Base-by-base conservation (phyloP, 2,888 invertebrate species). In the Bembecia ichneumoniformis region DNA sequence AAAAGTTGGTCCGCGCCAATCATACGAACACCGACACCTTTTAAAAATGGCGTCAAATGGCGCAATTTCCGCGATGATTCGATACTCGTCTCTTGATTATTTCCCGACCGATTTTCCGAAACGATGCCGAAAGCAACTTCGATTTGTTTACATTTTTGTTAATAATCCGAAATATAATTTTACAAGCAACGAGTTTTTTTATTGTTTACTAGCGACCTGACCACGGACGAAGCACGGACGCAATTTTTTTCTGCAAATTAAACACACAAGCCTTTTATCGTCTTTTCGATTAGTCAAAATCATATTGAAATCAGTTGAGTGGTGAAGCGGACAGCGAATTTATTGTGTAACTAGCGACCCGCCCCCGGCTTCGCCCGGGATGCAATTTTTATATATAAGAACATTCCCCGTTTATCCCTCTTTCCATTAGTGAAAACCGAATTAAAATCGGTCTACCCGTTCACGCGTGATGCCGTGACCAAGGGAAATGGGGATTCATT, bases 1-100 rank as follows among this genome's bases (percentile, higher is more conserved):
- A 28, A 40, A 40, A 11, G 13, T 40, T 14, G 40, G 13, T 40
- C 14, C 28, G 13, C n/a, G 40, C 28, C 43, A 43, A 15, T 35
- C 16, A 16, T 20, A 10, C 20, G 43, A 11, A 20, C 43, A 11
- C n/a, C 50, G 43, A 49, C 49, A 51, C 49, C 49, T 53, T 74
- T 77, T 68, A 71, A 72, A n/a, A 80, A 71, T 65, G 70, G 62
- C 64, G 59, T 68, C 68, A 72, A 81, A 81, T 74, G 68, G 77
- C 53, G 66, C 71, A 77, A 82, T 83, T 77, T 82, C 83, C 81
- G 74, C 55, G 55, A 58, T 67, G 62, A 69, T 60, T 68, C 71
- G 72, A 73, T 74, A 69, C 66, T 66, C 68, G 63, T 58, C 60
- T 72, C 66, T 67, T 72, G 76, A 78, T 80, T 77, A 79, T 79